These are phyloP conservation scores for Erethizon dorsatum DNA, from an alignment of 2,797 vertebrate species.

Conservation along the genomic window DNA sequence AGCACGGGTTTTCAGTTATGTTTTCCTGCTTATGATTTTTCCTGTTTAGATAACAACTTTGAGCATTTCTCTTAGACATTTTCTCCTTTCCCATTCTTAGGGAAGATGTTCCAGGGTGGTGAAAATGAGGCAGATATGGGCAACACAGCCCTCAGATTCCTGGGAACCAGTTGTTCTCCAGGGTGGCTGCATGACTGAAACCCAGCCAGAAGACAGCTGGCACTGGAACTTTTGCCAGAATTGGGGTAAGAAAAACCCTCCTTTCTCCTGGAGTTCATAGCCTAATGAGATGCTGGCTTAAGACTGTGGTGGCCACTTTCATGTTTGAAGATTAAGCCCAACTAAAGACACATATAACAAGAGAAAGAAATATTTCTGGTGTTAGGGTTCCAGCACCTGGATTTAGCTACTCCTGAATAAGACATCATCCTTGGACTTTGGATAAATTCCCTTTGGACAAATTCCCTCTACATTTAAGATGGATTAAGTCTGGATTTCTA, in stretches of 20 bases:
- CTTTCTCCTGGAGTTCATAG: background rate
- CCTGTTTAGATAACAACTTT: background rate
- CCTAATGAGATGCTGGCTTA: background rate
- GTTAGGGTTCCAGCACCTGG: background rate
- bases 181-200: background rate
- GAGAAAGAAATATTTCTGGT: constrained; percentile 1
- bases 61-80: background rate
- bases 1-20: background rate
- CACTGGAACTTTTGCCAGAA: background rate
- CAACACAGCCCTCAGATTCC: background rate
- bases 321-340: constrained; percentile 24
- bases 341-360: constrained; percentile 23
- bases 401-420: background rate
- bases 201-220: background rate
- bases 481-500: constrained; percentile 2
- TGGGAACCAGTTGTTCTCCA: background rate
- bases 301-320: background rate
- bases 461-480: background rate
- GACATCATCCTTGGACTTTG: background rate
- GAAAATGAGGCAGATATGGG: background rate
- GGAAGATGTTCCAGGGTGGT: background rate
- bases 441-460: background rate
- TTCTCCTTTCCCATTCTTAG: background rate
- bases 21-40: background rate
- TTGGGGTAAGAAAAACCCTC: background rate